Evolutionary conservation across 2,888 invertebrate species (phyloP), one percentile per base, ranked within the genome.

Genomic region (Diabrotica balteata): DNA sequence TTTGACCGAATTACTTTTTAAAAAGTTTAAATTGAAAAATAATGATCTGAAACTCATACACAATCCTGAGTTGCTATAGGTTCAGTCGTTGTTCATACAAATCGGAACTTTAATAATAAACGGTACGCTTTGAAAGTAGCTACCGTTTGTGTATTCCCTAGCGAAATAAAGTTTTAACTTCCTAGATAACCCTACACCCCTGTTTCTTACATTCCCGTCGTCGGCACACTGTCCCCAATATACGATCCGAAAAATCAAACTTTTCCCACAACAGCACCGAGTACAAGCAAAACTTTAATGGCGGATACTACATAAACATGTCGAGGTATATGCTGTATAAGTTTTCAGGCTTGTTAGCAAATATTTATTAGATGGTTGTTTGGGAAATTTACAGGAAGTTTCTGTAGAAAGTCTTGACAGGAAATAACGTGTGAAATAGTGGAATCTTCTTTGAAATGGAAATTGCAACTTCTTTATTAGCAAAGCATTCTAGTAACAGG

Each of bases 211-310:
- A 10, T 47, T 47, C 10, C 9, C 47, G 47, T 47, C 47, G 47
- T 47, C 10, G 10, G 3, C 47, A 47, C 10, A 47, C 63, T 70
- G 70, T 70, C 65, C 66, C 67, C 70, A 66, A 72, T 72, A 72
- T 72, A 72, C 67, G 70, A 68, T 63, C 66, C 65, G 69, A 71
- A 71, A 71, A 71, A 73, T 73, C 73, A 71, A 73, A 73, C 68
- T 73, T 73, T 71, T 69, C 69, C 55, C 66, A 64, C 63, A 58
- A 58, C 66, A 63, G 59, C 54, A 57, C 54, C 63, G 67, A 64
- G 66, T 61, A 49, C 52, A 59, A 67, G 43, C 51, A 54, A 52
- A 68, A 71, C 64, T 71, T 68, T 64, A 63, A 68, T 66, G 68
- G 61, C 66, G 63, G 63, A 63, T 64, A 67, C 67, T 63, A 68